Conservation (phyloP, 2,113 vertebrate species). For the Corythoichthys haematopterus region DNA sequence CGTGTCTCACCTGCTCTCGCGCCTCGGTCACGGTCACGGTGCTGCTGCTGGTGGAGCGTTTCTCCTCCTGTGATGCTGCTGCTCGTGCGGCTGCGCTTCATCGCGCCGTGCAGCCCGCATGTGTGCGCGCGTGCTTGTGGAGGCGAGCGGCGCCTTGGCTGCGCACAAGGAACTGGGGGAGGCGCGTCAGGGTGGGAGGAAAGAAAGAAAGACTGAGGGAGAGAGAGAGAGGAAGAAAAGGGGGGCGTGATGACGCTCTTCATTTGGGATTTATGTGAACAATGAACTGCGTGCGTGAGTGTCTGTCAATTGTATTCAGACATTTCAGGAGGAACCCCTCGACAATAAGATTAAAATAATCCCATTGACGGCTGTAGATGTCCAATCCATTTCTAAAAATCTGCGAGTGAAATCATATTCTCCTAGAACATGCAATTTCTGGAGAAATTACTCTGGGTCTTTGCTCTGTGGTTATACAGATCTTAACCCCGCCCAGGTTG, state of each 20-base stretch:
- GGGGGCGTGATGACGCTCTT: neutral
- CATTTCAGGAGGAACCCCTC: neutral
- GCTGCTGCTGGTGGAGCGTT: neutral
- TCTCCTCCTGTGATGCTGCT: slow-evolving; percentile 1
- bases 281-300: neutral
- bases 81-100: slow-evolving; percentile 53
- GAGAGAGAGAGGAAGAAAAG: neutral
- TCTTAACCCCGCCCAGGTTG: no score
- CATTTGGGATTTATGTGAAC: neutral
- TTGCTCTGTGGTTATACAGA: no score
- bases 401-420: no score
- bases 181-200: slow-evolving; percentile 18
- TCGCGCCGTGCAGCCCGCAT: slow-evolving; percentile 54
- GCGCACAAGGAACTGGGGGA: slow-evolving; percentile 34
- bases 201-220: slow-evolving; percentile 13
- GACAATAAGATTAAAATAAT: neutral
- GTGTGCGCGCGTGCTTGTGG: slow-evolving; percentile 69
- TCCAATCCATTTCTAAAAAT: no score
- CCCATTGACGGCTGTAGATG: no score
- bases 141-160: slow-evolving; percentile 54
- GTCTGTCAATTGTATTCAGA: neutral
- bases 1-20: slow-evolving; percentile 54
- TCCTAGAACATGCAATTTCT: no score
- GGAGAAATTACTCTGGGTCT: no score
- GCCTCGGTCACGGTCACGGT: slow-evolving; percentile 22